Percentiles rank a stretch among this genome's conserved stretches.
Evolutionary conservation across 2,888 invertebrate genomes (phyloP).

Genomic region (Isoperla grammatica): DNA sequence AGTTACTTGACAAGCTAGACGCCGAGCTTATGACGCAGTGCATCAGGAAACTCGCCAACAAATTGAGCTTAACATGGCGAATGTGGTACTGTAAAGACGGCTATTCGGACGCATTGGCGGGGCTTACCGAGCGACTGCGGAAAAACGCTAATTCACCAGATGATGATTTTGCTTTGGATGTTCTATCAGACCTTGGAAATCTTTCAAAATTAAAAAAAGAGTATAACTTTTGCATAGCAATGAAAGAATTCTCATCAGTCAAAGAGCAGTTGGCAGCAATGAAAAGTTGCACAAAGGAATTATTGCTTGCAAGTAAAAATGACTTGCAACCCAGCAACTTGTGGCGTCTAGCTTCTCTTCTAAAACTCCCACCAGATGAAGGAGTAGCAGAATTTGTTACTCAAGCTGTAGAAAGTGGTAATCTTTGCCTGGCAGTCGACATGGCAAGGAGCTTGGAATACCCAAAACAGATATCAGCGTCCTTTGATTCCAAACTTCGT

Average conservation of each 20-base stretch:
- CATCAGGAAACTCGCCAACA: conserved; percentile 31
- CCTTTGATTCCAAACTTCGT: too few relatives aligned
- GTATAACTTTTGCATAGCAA: neutral
- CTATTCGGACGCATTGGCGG: conserved; percentile 36
- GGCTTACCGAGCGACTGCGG: conserved; percentile 26
- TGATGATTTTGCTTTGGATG: conserved; percentile 26
- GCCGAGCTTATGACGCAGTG: conserved; percentile 36
- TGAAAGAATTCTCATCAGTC: conserved; percentile 1
- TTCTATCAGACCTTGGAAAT: conserved; percentile 33
- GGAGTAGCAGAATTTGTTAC: conserved; percentile 11
- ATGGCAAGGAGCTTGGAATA: neutral
- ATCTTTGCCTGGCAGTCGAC: neutral
- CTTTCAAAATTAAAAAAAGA: conserved; percentile 35
- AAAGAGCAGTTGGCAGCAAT: neutral
- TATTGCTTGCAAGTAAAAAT: neutral
- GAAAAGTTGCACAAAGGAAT: neutral
- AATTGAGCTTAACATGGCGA: conserved; percentile 19
- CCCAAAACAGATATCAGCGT: too few relatives aligned
- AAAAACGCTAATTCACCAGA: conserved; percentile 14
- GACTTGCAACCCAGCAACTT: neutral
- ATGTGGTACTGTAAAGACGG: conserved; percentile 23
- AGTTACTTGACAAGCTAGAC: conserved; percentile 38
- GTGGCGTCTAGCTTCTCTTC: neutral
- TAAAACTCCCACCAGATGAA: conserved; percentile 6
- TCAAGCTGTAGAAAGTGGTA: neutral